Evolutionary conservation across 2,113 vertebrate species (phyloP).

Genomic region (Lipophrys pholis): DNA sequence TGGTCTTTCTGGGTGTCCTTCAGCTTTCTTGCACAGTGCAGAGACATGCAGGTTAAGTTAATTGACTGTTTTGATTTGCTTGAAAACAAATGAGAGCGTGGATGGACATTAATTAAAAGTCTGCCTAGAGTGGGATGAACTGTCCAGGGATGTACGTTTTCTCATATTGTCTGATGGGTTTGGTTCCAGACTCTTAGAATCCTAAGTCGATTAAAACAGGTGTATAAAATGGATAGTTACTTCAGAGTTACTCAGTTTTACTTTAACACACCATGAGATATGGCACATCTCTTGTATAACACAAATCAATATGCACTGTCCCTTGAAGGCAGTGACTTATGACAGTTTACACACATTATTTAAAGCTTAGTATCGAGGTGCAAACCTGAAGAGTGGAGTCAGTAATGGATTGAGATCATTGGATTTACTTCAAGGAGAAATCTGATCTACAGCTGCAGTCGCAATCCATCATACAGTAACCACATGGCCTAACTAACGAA

Average conservation of each 20-base stretch:
- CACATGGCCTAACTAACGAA: neutral
- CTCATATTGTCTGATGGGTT: too few species aligned
- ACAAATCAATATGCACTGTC: neutral
- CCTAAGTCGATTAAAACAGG: too few species aligned
- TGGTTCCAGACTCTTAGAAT: too few species aligned
- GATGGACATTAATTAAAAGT: too few species aligned
- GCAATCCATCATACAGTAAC: neutral
- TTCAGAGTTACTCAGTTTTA: neutral
- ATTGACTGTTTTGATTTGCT: too few species aligned
- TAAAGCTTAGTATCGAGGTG: neutral
- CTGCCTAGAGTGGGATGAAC: too few species aligned
- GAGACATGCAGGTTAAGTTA: too few species aligned
- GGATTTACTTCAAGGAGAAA: neutral
- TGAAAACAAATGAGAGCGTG: too few species aligned
- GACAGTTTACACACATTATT: neutral
- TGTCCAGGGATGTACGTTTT: too few species aligned
- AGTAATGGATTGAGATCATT: neutral
- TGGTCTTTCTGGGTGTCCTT: too few species aligned
- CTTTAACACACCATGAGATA: neutral
- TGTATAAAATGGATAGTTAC: too few species aligned
- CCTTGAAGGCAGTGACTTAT: neutral
- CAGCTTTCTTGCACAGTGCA: too few species aligned
- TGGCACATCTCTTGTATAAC: neutral
- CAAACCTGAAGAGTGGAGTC: constrained; percentile 1
- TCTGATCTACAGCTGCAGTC: neutral